A percentile compares a stretch with the other conserved stretches of the same genome.
phyloP scores from a whole-genome alignment of 2,888 invertebrate genomes.

The Papilio protenor region DNA sequence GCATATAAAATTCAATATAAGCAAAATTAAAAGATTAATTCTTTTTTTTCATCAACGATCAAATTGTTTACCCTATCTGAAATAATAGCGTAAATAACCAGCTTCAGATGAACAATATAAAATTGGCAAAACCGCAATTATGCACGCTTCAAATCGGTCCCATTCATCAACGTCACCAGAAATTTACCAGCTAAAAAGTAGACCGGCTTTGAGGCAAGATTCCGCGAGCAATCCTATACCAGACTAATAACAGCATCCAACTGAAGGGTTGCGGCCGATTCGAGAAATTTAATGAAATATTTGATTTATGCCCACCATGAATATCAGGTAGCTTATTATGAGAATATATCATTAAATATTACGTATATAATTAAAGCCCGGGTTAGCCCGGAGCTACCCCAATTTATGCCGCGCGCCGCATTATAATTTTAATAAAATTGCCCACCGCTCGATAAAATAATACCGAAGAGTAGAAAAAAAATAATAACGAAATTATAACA shows the following conservation, averaged over 20 bases:
- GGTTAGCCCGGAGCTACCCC: slow-evolving; percentile 80
- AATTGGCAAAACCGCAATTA: slow-evolving; percentile 52
- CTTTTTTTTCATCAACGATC: slow-evolving; percentile 6
- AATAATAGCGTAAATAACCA: slow-evolving; percentile 40
- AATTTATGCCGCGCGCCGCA: slow-evolving; percentile 74
- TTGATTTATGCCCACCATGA: slow-evolving; percentile 80
- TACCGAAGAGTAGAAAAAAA: slow-evolving; percentile 65
- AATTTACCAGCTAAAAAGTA: slow-evolving; percentile 69
- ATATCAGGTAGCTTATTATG: slow-evolving; percentile 84
- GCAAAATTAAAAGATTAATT: background rate
- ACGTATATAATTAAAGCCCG: slow-evolving; percentile 82
- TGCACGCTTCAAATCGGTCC: slow-evolving; percentile 54
- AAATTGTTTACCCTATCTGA: slow-evolving; percentile 23
- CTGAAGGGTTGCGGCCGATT: slow-evolving; percentile 79
- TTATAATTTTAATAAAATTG: slow-evolving; percentile 84
- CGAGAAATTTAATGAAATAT: slow-evolving; percentile 82
- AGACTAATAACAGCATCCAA: slow-evolving; percentile 70
- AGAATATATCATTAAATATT: slow-evolving; percentile 84
- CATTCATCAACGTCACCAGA: slow-evolving; percentile 66
- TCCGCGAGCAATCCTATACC: slow-evolving; percentile 70
- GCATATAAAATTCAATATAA: too few species aligned
- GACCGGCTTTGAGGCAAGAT: slow-evolving; percentile 56
- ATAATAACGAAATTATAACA: slow-evolving; percentile 82
- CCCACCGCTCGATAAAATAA: slow-evolving; percentile 68
- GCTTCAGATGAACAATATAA: slow-evolving; percentile 45